Percentiles rank a stretch among this genome's conserved stretches.
Conservation (phyloP, 1,140 invertebrate species). For the Stenopsyche tienmushanensis region DNA sequence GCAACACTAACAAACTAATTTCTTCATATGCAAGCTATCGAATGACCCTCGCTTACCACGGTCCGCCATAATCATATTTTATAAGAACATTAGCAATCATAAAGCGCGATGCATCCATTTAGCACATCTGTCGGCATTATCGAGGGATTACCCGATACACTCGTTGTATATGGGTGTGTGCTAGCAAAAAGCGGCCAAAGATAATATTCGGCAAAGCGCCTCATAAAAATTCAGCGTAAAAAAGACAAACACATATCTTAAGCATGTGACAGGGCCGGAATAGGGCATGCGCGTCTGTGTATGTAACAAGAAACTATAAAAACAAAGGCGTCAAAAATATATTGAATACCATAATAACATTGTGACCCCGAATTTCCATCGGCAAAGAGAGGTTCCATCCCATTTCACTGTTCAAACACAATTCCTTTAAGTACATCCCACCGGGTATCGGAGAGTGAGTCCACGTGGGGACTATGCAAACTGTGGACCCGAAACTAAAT, state of each 20-base stretch:
- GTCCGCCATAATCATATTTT: too few species aligned
- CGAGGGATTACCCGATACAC: too few species aligned
- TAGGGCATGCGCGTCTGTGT: background rate
- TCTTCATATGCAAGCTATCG: too few species aligned
- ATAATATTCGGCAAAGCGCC: conserved; percentile 35
- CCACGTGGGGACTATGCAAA: conserved; percentile 35
- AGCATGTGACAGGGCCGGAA: conserved; percentile 22
- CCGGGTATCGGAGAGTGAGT: conserved; percentile 21
- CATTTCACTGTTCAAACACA: conserved; percentile 43
- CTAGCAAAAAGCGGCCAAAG: conserved; percentile 9
- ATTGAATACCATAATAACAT: conserved; percentile 39
- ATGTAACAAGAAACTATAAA: conserved; percentile 41
- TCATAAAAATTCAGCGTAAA: conserved; percentile 36
- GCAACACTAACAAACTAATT: too few species aligned
- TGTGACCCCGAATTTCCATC: conserved; percentile 42
- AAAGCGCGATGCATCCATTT: too few species aligned
- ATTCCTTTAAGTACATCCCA: conserved; percentile 40
- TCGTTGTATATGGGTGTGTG: too few species aligned
- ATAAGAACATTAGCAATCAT: too few species aligned
- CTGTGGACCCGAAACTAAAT: conserved; percentile 24
- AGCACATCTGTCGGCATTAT: too few species aligned
- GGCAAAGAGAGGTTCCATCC: conserved; percentile 41
- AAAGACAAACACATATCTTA: conserved; percentile 41
- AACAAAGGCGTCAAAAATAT: conserved; percentile 40
- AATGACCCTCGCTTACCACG: too few species aligned